Evolutionary conservation across 2,113 vertebrate genomes (phyloP), one percentile per base, ranked within the genome.

Genomic region (Merops nubicus): DNA sequence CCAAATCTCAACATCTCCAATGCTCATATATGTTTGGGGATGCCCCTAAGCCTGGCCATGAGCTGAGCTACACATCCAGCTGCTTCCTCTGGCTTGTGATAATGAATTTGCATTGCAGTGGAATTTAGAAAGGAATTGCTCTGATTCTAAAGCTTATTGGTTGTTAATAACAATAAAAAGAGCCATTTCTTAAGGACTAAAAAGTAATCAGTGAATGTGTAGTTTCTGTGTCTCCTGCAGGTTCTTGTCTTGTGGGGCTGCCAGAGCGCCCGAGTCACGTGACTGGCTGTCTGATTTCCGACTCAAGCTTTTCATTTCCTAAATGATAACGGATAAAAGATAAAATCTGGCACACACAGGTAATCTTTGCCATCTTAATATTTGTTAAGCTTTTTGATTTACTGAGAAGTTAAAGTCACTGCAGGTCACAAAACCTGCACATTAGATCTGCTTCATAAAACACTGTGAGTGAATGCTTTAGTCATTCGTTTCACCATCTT

Each of bases 381-480:
- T 98, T 98, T 98, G 98, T 97, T 98, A 98, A 98, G 97, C 97
- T 95, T 97, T 97, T 97, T 98, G 98, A 98, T 98, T 98, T 98
- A 98, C 97, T 90, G 97, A 96, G 97, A 97, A 97, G 95, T 97
- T 97, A 91, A 97, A 98, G 97, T 97, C 97, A 96, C 80, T 84
- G 96, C 96, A 96, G 97, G 97, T 98, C 97, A 97, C 94, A 97
- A 96, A 98, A 98, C 97, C 94, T 96, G 96, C 96, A 96, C 96
- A 93, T 98, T 98, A 97, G 98, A 97, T 98, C 93, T 97, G 97
- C 98, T 97, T 97, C 98, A 97, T 97, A 98, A 98, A 98, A 96
- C 97, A 97, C 95, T 82, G 92, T 68, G 96, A 97, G 91, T 48
- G 97, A 97, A 93, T 15, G 69, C 87, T 97, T 97, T 96, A 97